phyloP scores from a whole-genome alignment of 2,888 invertebrate species.

The Congeria kusceri region DNA sequence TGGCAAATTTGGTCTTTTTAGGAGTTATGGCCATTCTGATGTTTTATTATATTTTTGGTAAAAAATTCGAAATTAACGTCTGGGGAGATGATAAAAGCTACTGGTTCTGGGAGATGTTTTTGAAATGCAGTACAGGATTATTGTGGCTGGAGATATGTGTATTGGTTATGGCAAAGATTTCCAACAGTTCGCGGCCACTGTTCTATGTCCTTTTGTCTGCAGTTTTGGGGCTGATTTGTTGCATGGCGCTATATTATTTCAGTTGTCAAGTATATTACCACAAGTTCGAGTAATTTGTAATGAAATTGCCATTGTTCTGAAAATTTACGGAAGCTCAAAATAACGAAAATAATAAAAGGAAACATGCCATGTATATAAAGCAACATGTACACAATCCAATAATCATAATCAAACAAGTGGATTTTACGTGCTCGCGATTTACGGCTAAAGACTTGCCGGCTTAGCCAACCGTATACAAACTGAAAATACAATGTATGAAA shows the following conservation, averaged over 20 bases:
- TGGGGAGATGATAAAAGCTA: constrained; percentile 8
- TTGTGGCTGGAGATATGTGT: constrained; percentile 9
- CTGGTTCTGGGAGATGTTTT: neutral
- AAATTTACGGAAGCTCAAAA: no score
- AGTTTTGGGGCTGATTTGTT: neutral
- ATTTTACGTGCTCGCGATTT: no score
- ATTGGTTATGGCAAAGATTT: constrained; percentile 11
- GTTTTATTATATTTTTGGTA: constrained; percentile 11
- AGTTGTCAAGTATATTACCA: neutral
- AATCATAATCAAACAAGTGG: no score
- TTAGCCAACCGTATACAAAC: no score
- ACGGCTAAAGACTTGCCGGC: no score
- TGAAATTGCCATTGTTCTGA: neutral
- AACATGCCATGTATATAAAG: no score
- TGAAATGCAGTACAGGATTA: constrained; percentile 10
- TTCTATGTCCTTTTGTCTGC: constrained; percentile 7
- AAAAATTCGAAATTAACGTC: constrained; percentile 8
- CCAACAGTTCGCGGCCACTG: neutral
- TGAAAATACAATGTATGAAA: no score
- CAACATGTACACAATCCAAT: no score
- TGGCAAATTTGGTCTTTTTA: constrained; percentile 1
- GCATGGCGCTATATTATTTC: constrained; percentile 1
- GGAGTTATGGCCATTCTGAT: neutral
- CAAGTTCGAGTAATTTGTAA: neutral
- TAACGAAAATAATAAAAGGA: no score